Percentiles rank a stretch among this genome's conserved stretches.
These are phyloP conservation scores for Antheraea mylitta DNA, from an alignment of 1,140 invertebrate species.

Conservation along the genomic window DNA sequence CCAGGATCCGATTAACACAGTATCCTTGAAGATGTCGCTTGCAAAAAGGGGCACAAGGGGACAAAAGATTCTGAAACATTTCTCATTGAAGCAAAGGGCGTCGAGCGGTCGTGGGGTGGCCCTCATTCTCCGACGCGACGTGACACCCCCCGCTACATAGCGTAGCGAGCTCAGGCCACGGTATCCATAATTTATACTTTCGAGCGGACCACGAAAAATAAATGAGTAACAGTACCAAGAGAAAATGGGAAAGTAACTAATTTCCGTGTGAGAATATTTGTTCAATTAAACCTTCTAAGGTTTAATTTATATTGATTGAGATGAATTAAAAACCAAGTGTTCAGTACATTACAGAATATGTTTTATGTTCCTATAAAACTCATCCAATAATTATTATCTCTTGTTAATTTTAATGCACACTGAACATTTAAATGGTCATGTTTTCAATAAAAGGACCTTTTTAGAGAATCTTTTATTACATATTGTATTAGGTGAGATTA, in stretches of 20 bases:
- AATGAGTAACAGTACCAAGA: slow-evolving; percentile 56
- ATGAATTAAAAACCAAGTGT: too few species aligned
- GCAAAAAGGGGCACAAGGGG: slow-evolving; percentile 65
- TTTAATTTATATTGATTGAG: too few species aligned
- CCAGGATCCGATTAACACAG: slow-evolving; percentile 68
- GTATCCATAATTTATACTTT: slow-evolving; percentile 73
- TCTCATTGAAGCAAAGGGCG: slow-evolving; percentile 57
- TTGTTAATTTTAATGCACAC: too few species aligned
- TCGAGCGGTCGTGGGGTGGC: slow-evolving; percentile 35
- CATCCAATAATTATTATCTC: too few species aligned
- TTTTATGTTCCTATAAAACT: too few species aligned
- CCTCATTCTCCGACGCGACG: slow-evolving; percentile 21
- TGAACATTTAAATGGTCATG: too few species aligned
- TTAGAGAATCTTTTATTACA: too few species aligned
- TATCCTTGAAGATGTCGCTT: slow-evolving; percentile 71
- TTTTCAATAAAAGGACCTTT: too few species aligned
- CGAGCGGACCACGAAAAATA: slow-evolving; percentile 69
- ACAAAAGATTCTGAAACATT: slow-evolving; percentile 70
- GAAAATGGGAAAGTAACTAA: slow-evolving; percentile 47
- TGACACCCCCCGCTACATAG: slow-evolving; percentile 42
- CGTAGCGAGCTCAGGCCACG: slow-evolving; percentile 53
- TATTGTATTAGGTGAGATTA: too few species aligned
- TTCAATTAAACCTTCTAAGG: too few species aligned
- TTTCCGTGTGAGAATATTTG: slow-evolving; percentile 11
- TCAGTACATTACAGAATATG: too few species aligned